Evolutionary conservation across 2,113 vertebrate species (phyloP).

Genomic region (Gasterosteus aculeatus): DNA sequence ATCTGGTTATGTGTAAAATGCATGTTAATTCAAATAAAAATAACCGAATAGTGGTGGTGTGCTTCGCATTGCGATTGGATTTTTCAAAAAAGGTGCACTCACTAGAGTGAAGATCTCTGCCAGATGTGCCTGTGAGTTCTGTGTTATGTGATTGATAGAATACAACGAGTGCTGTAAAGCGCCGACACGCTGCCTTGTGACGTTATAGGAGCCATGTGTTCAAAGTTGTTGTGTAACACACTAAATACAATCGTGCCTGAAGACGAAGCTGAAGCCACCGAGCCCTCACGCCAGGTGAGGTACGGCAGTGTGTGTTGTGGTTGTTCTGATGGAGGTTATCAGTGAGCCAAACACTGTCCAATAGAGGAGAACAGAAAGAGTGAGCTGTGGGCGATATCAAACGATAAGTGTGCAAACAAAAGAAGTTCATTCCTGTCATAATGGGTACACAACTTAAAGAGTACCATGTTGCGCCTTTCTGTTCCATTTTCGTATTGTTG

Average conservation of each 20-base stretch:
- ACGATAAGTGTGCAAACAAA: not conserved
- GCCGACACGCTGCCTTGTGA: not conserved
- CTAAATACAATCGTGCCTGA: not conserved
- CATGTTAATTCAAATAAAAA: not conserved
- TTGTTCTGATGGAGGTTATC: not conserved
- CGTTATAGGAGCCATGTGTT: not conserved
- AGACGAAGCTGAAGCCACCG: not conserved
- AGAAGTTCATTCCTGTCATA: not conserved
- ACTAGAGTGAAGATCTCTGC: not conserved
- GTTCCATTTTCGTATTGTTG: not conserved
- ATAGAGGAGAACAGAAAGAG: not conserved
- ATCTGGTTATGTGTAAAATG: not conserved
- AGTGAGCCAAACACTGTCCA: not conserved
- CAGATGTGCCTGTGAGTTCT: not conserved
- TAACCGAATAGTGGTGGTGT: not conserved
- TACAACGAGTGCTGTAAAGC: not conserved
- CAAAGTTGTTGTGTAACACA: not conserved
- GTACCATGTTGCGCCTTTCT: not conserved
- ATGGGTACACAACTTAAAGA: slow-evolving; percentile 3
- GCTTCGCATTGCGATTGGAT: not conserved
- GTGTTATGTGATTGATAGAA: not conserved
- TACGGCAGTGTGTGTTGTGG: not conserved
- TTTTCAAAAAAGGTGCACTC: not conserved
- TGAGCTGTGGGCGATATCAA: not conserved
- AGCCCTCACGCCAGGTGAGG: not conserved